Evolutionary conservation across 1,140 invertebrate genomes (phyloP).

Genomic region (Drosophila pseudoananassae): DNA sequence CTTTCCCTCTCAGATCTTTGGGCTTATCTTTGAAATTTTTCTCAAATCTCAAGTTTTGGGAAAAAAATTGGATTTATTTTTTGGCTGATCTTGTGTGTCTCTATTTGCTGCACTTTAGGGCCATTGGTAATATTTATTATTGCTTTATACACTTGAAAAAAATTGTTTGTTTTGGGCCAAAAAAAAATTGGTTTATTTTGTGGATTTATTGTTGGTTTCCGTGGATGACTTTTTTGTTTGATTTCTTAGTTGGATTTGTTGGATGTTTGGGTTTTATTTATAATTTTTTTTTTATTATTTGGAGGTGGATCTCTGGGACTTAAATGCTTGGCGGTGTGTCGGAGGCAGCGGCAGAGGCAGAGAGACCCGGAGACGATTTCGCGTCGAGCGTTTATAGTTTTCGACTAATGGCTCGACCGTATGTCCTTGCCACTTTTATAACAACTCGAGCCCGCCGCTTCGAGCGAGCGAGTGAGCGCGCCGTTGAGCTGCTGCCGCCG

Average conservation of each 20-base stretch:
- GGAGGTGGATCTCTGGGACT: constrained; percentile 2
- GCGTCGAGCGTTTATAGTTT: constrained; percentile 84
- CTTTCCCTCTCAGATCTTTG: not conserved
- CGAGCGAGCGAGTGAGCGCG: constrained; percentile 61
- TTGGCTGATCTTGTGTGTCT: constrained; percentile 6
- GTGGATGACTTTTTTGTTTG: constrained; percentile 9
- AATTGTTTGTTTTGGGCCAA: not conserved
- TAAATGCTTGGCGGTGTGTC: constrained; percentile 12
- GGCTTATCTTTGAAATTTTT: not conserved
- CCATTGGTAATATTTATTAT: constrained; percentile 62
- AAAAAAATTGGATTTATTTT: constrained; percentile 1
- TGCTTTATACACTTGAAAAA: constrained; percentile 21
- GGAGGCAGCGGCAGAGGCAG: constrained; percentile 29
- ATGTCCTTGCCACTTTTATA: constrained; percentile 84
- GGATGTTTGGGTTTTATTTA: not conserved
- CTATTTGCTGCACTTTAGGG: constrained; percentile 40
- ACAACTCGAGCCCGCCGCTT: constrained; percentile 73
- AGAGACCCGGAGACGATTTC: constrained; percentile 81
- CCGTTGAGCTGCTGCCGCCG: constrained; percentile 27
- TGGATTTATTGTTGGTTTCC: not conserved
- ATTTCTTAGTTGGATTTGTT: constrained; percentile 5
- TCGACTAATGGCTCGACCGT: constrained; percentile 83
- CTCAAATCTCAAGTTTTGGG: not conserved
- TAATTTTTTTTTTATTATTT: not conserved
- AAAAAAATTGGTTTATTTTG: not conserved